A percentile compares a stretch with the other conserved stretches of the same genome.
Evolutionary conservation across 2,888 invertebrate genomes (phyloP).

Genomic region (Barypeithes pellucidus): DNA sequence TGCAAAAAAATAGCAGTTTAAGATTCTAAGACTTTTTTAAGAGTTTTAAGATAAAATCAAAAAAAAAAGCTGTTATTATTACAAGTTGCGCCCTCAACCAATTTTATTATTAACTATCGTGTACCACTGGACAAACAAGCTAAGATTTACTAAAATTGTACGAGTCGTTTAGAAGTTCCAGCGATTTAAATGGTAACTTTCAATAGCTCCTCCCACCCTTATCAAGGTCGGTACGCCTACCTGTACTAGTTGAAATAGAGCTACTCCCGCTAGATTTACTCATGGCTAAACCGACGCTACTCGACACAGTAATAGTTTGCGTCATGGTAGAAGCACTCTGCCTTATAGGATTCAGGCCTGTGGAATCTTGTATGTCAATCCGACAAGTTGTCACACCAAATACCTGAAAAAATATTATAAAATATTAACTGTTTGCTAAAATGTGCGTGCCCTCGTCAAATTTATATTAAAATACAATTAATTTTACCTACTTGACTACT

Average conservation of each 20-base stretch:
- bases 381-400: conserved; percentile 95
- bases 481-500: conserved; percentile 77
- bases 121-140: no score
- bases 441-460: background rate
- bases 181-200: no score
- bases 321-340: conserved; percentile 87
- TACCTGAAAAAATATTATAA: conserved; percentile 75
- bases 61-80: no score
- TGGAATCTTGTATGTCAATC: conserved; percentile 88
- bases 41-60: no score
- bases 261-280: conserved; percentile 71
- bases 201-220: no score
- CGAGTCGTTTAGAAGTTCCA: no score
- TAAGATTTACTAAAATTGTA: no score
- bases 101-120: no score
- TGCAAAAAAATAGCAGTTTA: background rate
- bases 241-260: conserved; percentile 59
- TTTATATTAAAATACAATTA: background rate
- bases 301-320: conserved; percentile 75
- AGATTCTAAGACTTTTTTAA: background rate
- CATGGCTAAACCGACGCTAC: conserved; percentile 72
- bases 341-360: conserved; percentile 78
- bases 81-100: no score
- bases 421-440: conserved; percentile 12
- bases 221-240: no score